Evolutionary conservation across 2,888 invertebrate genomes (phyloP), one percentile per base, ranked within the genome.

Genomic region (Lymantria monacha): DNA sequence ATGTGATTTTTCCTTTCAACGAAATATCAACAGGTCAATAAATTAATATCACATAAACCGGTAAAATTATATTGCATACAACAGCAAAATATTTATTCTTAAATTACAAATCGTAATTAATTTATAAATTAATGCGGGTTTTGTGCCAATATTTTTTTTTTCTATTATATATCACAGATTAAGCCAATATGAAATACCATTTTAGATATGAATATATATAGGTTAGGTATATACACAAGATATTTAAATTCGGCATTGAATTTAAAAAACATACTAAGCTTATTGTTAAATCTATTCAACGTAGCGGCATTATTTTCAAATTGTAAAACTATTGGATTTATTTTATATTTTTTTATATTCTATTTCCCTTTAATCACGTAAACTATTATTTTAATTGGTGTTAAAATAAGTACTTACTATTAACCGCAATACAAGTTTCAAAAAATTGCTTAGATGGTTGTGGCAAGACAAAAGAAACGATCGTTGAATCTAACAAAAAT

Each of bases 141-240:
- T 76, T 77, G 79, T 79, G 79, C 76, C 70, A 74, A 76, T 66
- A n/a, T n/a, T n/a, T n/a, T 72, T 74, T 72, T 74, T 71, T 61
- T 79, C 74, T 79, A 81, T 73, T 22, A 74, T 76, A 77, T 85
- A 88, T 88, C 88, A 87, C 88, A 88, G 87, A 85, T 86, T 77
- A 87, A 87, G 88, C 87, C 85, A 83, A 85, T 83, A 79, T 78
- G 81, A 75, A 79, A 70, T 75, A 66, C n/a, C 45, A 66, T 51
- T 59, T 57, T 62, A 61, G 57, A 59, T 59, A 62, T 57, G 59
- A 61, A 64, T 66, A 64, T n/a, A n/a, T 61, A 58, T 68, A 67
- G 65, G 45, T 41, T 15, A 10, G 12, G 7, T 12, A 38, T 38
- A 38, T 66, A 67, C 67, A 67, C 14, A 64, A 60, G 61, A 55